Conservation (phyloP, 1,140 invertebrate species). For the Saxidomus purpurata region DNA sequence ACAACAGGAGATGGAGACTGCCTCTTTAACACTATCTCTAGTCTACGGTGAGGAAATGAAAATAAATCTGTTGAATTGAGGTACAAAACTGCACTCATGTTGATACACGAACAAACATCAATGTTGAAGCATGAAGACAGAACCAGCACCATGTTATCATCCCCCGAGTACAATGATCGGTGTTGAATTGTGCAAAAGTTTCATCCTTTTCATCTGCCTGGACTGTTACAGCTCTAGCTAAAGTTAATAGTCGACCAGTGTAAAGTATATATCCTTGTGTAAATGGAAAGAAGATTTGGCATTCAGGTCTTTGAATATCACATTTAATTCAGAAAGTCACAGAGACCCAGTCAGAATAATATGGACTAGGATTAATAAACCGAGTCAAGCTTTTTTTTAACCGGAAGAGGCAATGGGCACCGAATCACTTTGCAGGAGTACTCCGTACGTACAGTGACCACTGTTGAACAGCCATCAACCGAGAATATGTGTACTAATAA, state of each 20-base stretch:
- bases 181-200: not conserved
- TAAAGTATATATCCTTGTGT: not conserved
- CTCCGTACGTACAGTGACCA: not conserved
- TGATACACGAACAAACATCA: not conserved
- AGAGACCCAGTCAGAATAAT: not conserved
- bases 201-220: not conserved
- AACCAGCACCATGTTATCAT: not conserved
- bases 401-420: not conserved
- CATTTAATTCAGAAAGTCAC: not conserved
- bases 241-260: not conserved
- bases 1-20: constrained; percentile 21
- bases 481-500: no score
- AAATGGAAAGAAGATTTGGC: constrained; percentile 2
- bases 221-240: not conserved
- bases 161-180: not conserved
- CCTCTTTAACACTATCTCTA: constrained; percentile 1
- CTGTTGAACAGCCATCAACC: no score
- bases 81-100: not conserved
- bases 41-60: not conserved
- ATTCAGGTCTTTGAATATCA: not conserved
- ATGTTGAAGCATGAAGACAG: not conserved
- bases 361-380: not conserved
- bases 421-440: constrained; percentile 23
- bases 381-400: not conserved
- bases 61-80: not conserved